phyloP scores from a whole-genome alignment of 2,113 vertebrate genomes.

The Jaculus jaculus region DNA sequence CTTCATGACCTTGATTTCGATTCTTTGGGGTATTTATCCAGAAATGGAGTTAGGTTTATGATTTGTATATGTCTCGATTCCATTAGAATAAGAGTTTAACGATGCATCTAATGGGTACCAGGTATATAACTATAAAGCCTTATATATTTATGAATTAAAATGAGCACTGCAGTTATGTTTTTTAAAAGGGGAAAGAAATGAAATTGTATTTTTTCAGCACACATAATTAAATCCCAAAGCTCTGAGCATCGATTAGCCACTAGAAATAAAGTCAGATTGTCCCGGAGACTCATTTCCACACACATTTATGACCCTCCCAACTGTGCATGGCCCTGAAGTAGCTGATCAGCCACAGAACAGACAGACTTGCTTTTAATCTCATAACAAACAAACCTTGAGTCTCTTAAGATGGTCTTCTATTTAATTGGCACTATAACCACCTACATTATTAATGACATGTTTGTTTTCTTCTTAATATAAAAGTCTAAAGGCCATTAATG shows the following conservation, averaged over 20 bases:
- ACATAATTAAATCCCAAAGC: constrained; percentile 82
- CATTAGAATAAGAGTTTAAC: background rate
- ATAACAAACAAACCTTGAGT: constrained; percentile 46
- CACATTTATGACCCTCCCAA: constrained; percentile 66
- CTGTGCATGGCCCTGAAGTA: background rate
- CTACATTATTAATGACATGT: constrained; percentile 61
- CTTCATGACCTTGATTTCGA: background rate
- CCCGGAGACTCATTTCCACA: constrained; percentile 72
- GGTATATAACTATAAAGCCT: constrained; percentile 10
- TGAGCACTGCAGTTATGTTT: constrained; percentile 46
- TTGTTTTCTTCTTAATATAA: constrained; percentile 65
- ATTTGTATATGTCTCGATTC: constrained; percentile 24
- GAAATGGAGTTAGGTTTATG: background rate
- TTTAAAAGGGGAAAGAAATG: constrained; percentile 70
- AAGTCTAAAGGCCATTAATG: constrained; percentile 36
- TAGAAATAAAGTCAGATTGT: constrained; percentile 83
- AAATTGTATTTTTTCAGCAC: constrained; percentile 73
- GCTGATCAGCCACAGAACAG: constrained; percentile 12
- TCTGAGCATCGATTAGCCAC: constrained; percentile 78
- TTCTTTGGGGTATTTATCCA: background rate
- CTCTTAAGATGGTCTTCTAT: constrained; percentile 18
- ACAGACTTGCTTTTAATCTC: constrained; percentile 46
- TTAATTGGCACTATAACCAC: constrained; percentile 60
- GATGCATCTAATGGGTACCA: constrained; percentile 9
- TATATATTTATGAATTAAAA: constrained; percentile 58